These are phyloP conservation scores for Brachynemurus nebulosus DNA, from an alignment of 2,888 invertebrate species.

Conservation along the genomic window DNA sequence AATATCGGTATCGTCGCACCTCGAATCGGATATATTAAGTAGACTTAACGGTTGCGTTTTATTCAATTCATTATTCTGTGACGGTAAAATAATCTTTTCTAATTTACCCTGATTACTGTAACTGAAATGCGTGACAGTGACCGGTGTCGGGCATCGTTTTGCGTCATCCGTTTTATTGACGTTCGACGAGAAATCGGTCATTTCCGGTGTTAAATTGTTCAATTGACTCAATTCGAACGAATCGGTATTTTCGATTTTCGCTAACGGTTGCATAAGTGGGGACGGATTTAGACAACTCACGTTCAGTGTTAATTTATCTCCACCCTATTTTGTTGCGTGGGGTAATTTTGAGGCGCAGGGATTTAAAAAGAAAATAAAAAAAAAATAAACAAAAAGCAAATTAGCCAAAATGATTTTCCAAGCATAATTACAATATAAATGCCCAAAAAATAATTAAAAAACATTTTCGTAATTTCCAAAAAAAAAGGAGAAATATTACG, in stretches of 20 bases:
- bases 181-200: conserved; percentile 11
- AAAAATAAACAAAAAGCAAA: conserved; percentile 14
- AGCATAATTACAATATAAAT: conserved; percentile 51
- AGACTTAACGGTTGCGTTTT: conserved; percentile 20
- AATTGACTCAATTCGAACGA: conserved; percentile 23
- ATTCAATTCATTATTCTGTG: conserved; percentile 15
- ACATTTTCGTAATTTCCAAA: not conserved
- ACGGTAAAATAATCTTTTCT: conserved; percentile 26
- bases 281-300: conserved; percentile 36
- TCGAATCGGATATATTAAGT: conserved; percentile 13
- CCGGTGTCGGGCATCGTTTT: conserved; percentile 34
- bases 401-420: conserved; percentile 28
- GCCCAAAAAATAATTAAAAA: not conserved
- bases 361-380: conserved; percentile 12
- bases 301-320: conserved; percentile 52
- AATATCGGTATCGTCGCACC: not conserved
- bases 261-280: conserved; percentile 10
- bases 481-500: too few relatives aligned
- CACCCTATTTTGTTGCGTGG: conserved; percentile 37
- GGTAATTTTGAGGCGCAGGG: conserved; percentile 12
- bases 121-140: conserved; percentile 46
- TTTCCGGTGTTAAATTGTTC: conserved; percentile 28
- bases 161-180: conserved; percentile 22
- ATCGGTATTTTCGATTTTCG: conserved; percentile 9
- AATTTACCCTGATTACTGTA: conserved; percentile 28